These are phyloP conservation scores for Pedetes capensis DNA, from an alignment of 2,113 vertebrate genomes.

Conservation along the genomic window DNA sequence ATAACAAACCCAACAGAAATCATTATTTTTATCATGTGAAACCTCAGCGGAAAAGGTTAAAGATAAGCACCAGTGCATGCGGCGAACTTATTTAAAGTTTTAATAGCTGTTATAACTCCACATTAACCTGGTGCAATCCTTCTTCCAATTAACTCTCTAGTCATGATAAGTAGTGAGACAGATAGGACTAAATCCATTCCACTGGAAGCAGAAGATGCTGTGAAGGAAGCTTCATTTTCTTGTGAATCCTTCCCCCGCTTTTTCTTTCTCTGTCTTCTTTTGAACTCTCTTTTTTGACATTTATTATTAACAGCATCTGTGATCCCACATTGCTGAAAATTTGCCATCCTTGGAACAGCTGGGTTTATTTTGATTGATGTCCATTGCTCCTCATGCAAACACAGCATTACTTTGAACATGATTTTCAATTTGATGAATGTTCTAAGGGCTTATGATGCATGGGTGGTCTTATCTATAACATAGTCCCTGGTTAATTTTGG, in stretches of 20 bases:
- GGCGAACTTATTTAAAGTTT: neutral
- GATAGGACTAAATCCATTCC: neutral
- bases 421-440: slow-evolving; percentile 41
- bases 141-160: neutral
- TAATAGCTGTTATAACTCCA: neutral
- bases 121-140: neutral
- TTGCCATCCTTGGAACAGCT: neutral
- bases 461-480: slow-evolving; percentile 7
- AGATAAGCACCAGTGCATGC: neutral
- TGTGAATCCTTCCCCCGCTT: neutral
- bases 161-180: neutral
- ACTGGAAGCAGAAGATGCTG: neutral
- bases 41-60: neutral
- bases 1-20: neutral
- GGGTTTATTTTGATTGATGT: slow-evolving; percentile 33
- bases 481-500: neutral
- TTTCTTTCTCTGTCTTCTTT: neutral
- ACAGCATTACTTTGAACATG: neutral
- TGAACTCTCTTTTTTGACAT: neutral
- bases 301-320: neutral
- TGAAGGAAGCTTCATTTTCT: neutral
- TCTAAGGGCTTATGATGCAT: neutral
- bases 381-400: neutral
- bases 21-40: neutral
- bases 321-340: neutral